Evolutionary conservation across 2,888 invertebrate species (phyloP), one percentile per base, ranked within the genome.

Genomic region (Phanerotoma sp.): DNA sequence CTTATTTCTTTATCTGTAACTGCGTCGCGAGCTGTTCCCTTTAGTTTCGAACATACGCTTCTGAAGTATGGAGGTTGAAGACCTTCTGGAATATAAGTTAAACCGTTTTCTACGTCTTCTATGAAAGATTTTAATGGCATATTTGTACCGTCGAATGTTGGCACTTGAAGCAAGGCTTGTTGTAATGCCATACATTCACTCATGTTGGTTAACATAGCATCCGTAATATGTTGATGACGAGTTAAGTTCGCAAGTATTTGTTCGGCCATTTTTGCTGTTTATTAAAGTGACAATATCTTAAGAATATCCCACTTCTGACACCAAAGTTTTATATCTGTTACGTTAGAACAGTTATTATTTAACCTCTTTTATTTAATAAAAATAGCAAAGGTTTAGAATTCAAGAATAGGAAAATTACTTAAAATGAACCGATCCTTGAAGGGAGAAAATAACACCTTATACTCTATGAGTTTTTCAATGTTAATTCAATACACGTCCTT

Each of bases 121-220:
- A 55, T 5, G 13, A 51, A 55, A 6, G 46, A 6, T 41, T 47
- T 51, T 13, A 51, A 10, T 4, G 46, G 22, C 46, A 55, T 45
- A 20, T 55, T 55, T 45, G 45, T 45, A 7, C 51, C 41, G 20
- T 46, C 46, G 13, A 51, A 56, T 10, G 16, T n/a, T 16, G 44
- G 52, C 13, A 56, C 38, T n/a, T 48, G 56, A 18, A 52, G 33
- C 16, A 56, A 15, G 18, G 48, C 52, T 49, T 56, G 49, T 30
- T 56, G 52, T 5, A 45, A 41, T 18, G 49, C 37, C 51, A 56
- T 51, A n/a, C 21, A 25, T 51, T 42, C 56, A 11, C 51, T 41
- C 42, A 51, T 51, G 32, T 22, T 56, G 2, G 49, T 56, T 0
- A 56, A 25, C 33, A 56, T 41, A 2, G 38, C 40, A 21, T 55